Conservation (phyloP, 2,113 vertebrate genomes). For the Anarrhichthys ocellatus region DNA sequence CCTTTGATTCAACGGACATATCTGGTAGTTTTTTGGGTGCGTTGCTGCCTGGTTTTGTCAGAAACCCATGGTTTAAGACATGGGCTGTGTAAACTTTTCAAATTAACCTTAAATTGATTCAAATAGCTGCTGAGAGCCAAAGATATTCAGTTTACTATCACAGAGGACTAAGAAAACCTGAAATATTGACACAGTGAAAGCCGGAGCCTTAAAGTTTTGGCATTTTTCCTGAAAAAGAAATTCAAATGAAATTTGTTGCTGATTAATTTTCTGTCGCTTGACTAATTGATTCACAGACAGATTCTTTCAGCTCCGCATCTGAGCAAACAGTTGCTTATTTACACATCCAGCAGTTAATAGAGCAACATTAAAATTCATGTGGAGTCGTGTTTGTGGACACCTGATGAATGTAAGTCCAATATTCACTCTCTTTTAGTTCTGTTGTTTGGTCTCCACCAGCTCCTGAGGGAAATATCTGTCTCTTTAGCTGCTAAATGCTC, state of each 20-base stretch:
- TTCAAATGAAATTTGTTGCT: neutral
- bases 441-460: neutral
- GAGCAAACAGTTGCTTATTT: neutral
- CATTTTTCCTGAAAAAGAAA: neutral
- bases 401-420: neutral
- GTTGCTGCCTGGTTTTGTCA: constrained; percentile 23
- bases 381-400: neutral
- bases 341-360: neutral
- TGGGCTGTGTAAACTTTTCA: neutral
- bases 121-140: neutral
- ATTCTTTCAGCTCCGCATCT: neutral
- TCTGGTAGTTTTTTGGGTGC: constrained; percentile 19
- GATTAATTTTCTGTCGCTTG: neutral
- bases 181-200: neutral
- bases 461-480: neutral
- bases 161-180: neutral
- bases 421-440: neutral
- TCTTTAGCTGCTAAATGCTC: neutral
- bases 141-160: neutral
- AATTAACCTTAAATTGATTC: neutral
- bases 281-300: neutral
- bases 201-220: neutral
- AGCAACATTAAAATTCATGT: neutral
- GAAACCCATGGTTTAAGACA: constrained; percentile 9
- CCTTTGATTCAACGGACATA: constrained; percentile 42